Evolutionary conservation across 2,888 invertebrate genomes (phyloP).

Genomic region (Pediacus dermestoides): DNA sequence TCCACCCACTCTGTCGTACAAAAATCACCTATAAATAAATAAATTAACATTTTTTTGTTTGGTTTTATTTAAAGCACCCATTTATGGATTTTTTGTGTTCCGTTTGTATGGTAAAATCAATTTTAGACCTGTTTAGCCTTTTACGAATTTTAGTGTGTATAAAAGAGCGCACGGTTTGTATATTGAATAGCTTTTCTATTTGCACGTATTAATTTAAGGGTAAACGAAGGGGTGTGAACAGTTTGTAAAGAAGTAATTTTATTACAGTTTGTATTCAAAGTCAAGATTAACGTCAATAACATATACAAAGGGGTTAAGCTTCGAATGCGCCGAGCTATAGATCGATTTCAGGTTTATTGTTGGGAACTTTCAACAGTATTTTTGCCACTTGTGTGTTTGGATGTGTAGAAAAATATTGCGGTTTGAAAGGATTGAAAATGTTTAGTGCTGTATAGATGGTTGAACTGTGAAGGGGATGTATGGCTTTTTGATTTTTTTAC

Average conservation of each 20-base stretch:
- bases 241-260: slow-evolving; percentile 29
- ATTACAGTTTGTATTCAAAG: slow-evolving; percentile 34
- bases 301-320: slow-evolving; percentile 26
- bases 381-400: slow-evolving; percentile 13
- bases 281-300: slow-evolving; percentile 33
- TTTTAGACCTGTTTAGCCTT: too few species aligned
- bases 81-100: too few species aligned
- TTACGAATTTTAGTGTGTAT: too few species aligned
- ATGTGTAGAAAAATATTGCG: slow-evolving; percentile 14
- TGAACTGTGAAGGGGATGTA: too few species aligned
- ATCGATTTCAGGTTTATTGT: slow-evolving; percentile 23
- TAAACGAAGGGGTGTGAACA: slow-evolving; percentile 29
- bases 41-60: too few species aligned
- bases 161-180: slow-evolving; percentile 7
- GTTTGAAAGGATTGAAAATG: too few species aligned
- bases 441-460: too few species aligned
- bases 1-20: too few species aligned
- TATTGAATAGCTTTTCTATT: slow-evolving; percentile 10
- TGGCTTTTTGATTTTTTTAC: too few species aligned
- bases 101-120: too few species aligned
- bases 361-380: slow-evolving; percentile 19
- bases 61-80: too few species aligned
- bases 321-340: slow-evolving; percentile 12
- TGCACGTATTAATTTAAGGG: slow-evolving; percentile 24
- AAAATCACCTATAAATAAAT: too few species aligned